Evolutionary conservation across 2,113 vertebrate genomes (phyloP), one percentile per base, ranked within the genome.

Genomic region (Canis aureus): DNA sequence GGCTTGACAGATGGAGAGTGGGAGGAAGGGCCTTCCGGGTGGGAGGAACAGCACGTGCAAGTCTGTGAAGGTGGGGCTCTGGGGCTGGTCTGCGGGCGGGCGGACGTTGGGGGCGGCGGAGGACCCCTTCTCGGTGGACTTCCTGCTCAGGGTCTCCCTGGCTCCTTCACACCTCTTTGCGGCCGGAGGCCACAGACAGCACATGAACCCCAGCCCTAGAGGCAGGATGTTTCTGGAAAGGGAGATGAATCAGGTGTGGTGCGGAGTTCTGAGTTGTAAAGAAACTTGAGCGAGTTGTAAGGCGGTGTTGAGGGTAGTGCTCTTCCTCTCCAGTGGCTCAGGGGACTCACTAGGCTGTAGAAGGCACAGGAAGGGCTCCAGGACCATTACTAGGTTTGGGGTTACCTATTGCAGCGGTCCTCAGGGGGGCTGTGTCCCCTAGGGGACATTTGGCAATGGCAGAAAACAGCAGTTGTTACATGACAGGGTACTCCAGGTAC

Each of bases 1-100:
- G 66, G 96, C 5, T 25, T 94, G 86, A 92, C 96, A 84, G 73
- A 92, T 96, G 95, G 91, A 69, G 19, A 64, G 74, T 49, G 84
- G 76, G 94, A 84, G 84, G 96, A 71, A 85, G 93, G 59, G 80
- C 93, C 59, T 93, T 51, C 90, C 38, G 7, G 59, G 69, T 15
- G 93, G 97, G 76, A 81, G 91, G 79, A 66, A 10, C 73, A 60
- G 88, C 94, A 29, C 20, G 5, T 79, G 94, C 96, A 57, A 2
- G 38, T 43, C 20, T 9, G 25, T 83, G 91, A 78, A 53, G 95
- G 95, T 94, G 84, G 96, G 94, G 11, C 3, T 10, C 8, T 19
- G 0, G 32, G 22, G 13, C 32, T 5, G 0, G 12, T 11, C 51
- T 66, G 27, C 15, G 35, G 67, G 27, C 15, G 35, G 67, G 23